Evolutionary conservation across 2,113 vertebrate genomes (phyloP), one percentile per base, ranked within the genome.

Genomic region (Cyprinodon tularosa): DNA sequence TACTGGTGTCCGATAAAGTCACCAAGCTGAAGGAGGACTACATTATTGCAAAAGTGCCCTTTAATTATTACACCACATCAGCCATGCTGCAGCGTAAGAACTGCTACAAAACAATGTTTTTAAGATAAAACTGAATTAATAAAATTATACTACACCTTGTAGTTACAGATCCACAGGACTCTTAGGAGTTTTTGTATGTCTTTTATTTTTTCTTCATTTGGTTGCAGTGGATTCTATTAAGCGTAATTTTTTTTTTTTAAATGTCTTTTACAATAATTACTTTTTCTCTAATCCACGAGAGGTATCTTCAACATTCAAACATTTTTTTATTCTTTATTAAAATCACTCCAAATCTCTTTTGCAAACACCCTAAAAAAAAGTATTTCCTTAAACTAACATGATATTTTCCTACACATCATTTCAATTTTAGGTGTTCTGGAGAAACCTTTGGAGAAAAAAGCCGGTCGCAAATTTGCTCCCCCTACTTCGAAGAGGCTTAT

Each of bases 371-470:
- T 53, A n/a, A 17, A 50, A 15, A 42, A 9, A 68, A 45, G 12
- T 11, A 11, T 45, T 12, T 45, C 40, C 38, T 62, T 13, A 12
- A 7, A 36, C 22, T 74, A 3, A 12, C 57, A 74, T 64, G 62
- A n/a, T 45, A 36, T 9, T 48, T 4, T 71, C 3, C 37, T 29
- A 6, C 75, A 8, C 69, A 47, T 83, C 12, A 10, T 9, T 11
- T 45, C 44, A 40, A 64, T 9, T 8, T 13, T 59, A 96, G 95
- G 94, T 82, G 89, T 94, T 78, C 82, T 96, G 73, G 94, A 96
- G 88, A 96, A 95, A 83, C 86, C 90, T 40, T 88, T 95, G 72
- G 94, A 95, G 91, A 95, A 96, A 86, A 96, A 94, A 90, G 92
- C 91, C 0, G 93, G 94, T 38, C 92, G 93, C 78, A 96, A 95